A percentile compares a stretch with the other conserved stretches of the same genome.
Evolutionary conservation across 2,888 invertebrate genomes (phyloP).

Genomic region (Serrognathus titanus): DNA sequence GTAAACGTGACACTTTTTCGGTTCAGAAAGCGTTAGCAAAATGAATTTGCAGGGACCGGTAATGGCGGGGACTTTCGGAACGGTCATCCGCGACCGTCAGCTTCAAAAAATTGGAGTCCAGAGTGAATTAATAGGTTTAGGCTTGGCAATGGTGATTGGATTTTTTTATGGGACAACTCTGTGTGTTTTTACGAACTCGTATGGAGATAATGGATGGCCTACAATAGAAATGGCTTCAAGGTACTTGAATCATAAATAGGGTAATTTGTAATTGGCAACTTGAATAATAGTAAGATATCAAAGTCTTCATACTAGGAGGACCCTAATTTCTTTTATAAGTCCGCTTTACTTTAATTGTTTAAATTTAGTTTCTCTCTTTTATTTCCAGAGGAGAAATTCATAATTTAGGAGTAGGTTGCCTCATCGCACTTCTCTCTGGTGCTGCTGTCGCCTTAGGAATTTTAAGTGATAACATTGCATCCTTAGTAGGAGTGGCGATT

Average conservation of each 20-base stretch:
- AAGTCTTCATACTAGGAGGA: no score
- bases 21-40: slow-evolving; percentile 6
- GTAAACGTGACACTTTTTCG: slow-evolving; percentile 44
- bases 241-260: no score
- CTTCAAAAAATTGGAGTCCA: slow-evolving; percentile 62
- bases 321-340: no score
- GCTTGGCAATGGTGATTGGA: slow-evolving; percentile 63
- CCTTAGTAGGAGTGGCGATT: slow-evolving; percentile 77
- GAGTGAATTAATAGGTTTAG: slow-evolving; percentile 66
- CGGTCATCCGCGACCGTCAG: slow-evolving; percentile 62
- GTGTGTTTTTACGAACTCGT: slow-evolving; percentile 54
- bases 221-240: slow-evolving; percentile 64
- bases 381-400: slow-evolving; percentile 59
- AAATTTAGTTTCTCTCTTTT: not conserved
- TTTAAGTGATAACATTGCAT: slow-evolving; percentile 74
- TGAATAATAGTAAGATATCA: no score
- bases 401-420: slow-evolving; percentile 65
- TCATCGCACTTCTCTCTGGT: slow-evolving; percentile 75
- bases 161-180: slow-evolving; percentile 65
- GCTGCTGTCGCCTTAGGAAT: slow-evolving; percentile 75
- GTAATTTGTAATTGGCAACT: no score
- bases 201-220: slow-evolving; percentile 60
- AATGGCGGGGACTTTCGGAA: slow-evolving; percentile 72
- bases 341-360: no score
- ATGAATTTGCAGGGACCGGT: slow-evolving; percentile 63